Conservation (phyloP, 2,797 vertebrate species). For the Mus caroli region DNA sequence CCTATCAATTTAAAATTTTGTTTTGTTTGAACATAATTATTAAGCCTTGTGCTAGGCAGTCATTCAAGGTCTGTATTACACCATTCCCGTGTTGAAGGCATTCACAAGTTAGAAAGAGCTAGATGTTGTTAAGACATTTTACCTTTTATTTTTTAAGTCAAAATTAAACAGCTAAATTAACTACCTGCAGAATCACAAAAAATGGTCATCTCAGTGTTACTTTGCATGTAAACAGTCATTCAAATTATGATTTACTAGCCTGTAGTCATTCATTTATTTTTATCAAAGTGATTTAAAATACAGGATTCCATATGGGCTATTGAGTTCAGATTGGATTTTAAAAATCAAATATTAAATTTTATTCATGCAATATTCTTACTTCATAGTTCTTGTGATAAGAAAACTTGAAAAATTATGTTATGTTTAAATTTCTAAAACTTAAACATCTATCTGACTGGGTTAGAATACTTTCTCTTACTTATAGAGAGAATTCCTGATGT, state of each 20-base stretch:
- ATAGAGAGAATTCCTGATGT: neutral
- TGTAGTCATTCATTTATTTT: neutral
- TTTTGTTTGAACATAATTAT: neutral
- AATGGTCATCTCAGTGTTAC: neutral
- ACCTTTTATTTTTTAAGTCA: neutral
- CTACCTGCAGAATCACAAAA: neutral
- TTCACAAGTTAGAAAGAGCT: neutral
- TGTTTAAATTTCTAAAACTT: neutral
- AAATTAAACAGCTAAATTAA: neutral
- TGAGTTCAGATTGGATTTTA: neutral
- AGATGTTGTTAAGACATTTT: neutral
- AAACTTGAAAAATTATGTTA: neutral
- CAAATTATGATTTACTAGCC: neutral
- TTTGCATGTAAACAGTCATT: neutral
- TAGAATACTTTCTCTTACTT: neutral
- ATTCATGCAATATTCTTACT: neutral
- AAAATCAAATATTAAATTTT: neutral
- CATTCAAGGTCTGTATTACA: neutral
- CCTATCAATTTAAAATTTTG: neutral
- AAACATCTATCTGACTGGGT: neutral
- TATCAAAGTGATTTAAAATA: neutral
- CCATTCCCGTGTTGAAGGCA: neutral
- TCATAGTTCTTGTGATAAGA: neutral
- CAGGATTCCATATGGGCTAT: neutral
- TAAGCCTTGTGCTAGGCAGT: neutral